Evolutionary conservation across 2,113 vertebrate genomes (phyloP).

Genomic region (Hippoglossus stenolepis): DNA sequence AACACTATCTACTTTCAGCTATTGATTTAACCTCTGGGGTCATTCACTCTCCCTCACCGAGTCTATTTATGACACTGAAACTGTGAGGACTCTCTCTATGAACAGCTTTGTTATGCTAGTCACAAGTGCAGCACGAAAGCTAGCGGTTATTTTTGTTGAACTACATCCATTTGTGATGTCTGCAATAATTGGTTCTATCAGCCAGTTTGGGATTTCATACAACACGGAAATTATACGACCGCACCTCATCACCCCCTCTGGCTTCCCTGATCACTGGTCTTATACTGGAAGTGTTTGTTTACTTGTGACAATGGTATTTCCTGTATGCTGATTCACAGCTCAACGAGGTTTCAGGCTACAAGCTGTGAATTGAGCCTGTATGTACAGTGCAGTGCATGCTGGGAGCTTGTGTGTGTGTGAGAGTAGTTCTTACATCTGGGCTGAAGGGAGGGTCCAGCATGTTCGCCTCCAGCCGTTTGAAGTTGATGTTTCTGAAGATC

Average conservation of each 20-base stretch:
- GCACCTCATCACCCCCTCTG: conserved; percentile 5
- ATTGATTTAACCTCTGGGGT: conserved; percentile 55
- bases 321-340: conserved; percentile 48
- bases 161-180: neutral
- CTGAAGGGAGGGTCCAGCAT: conserved; percentile 92
- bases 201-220: conserved; percentile 5
- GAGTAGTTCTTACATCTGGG: conserved; percentile 86
- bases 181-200: neutral
- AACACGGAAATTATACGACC: conserved; percentile 9
- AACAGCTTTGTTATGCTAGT: neutral
- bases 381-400: neutral
- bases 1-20: conserved; percentile 55
- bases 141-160: neutral
- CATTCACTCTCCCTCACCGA: conserved; percentile 26
- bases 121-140: neutral
- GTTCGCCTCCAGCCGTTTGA: conserved; percentile 91
- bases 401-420: neutral
- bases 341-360: conserved; percentile 5
- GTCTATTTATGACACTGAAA: conserved; percentile 27
- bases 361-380: conserved; percentile 12
- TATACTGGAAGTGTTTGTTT: conserved; percentile 59
- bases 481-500: conserved; percentile 92
- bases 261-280: conserved; percentile 23
- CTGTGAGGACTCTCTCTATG: neutral
- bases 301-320: conserved; percentile 70